Evolutionary conservation across 2,113 vertebrate genomes (phyloP), one percentile per base, ranked within the genome.

Genomic region (Coptodon bakossiorum): DNA sequence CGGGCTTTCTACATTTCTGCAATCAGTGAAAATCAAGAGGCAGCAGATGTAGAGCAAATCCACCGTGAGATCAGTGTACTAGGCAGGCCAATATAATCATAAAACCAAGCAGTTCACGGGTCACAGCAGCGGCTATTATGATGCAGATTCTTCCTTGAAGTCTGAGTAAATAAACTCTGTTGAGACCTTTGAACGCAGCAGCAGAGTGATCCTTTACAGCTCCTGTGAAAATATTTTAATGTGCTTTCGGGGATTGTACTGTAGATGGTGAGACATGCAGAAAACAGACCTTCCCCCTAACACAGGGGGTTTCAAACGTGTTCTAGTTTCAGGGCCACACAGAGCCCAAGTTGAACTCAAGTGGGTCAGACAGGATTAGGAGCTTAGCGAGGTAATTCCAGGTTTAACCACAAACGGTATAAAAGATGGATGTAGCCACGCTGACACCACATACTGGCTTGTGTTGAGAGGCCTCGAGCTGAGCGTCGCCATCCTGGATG

Each of bases 381-480:
- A 40, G n/a, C 66, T 43, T 71, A 71, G 36, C 12, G 2, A 71
- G 66, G 38, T 43, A 71, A 43, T 43, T 43, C 36, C 38, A 43
- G 66, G 66, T 71, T 71, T 43, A 43, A 71, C 36, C 0, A 6
- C 7, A 71, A 40, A 40, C 5, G 12, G 12, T 24, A 43, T 6
- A 43, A 71, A 38, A 71, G 24, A 9, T 43, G 66, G n/a, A 40
- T 0, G 10, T 7, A 38, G 61, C 0, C 34, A 2, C 34, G 4
- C 17, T n/a, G 59, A 63, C 0, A n/a, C n/a, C n/a, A 0, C 63
- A 40, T 13, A 22, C 11, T 22, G 66, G 38, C 36, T 68, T 40
- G 63, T 14, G 63, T 14, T 14, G n/a, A n/a, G 34, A 22, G 3
- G 12, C 36, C 5, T 71, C 3, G 12, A 71, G 66, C 36, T 43